A percentile compares a stretch with the other conserved stretches of the same genome.
These are phyloP conservation scores for Muricea muricata DNA, from an alignment of 92 coral and sea anemone species.

Conservation along the genomic window DNA sequence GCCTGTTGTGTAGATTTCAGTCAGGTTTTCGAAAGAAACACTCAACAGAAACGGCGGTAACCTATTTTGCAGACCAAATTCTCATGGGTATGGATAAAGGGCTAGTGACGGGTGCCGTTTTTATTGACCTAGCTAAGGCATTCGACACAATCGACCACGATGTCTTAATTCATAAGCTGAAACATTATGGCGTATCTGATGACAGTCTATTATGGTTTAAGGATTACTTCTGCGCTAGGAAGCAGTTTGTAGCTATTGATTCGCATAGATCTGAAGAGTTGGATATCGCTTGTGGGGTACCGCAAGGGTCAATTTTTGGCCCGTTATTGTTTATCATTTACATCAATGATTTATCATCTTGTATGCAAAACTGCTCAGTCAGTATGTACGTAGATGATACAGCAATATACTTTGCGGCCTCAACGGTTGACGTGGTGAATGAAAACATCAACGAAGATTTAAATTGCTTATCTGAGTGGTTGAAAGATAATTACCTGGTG, in stretches of 20 bases:
- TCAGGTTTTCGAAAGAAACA: slow-evolving; percentile 21
- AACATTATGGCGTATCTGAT: slow-evolving; percentile 43
- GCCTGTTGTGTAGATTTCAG: slow-evolving; percentile 11
- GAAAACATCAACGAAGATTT: slow-evolving; percentile 41
- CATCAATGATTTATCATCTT: slow-evolving; percentile 38
- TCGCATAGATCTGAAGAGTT: slow-evolving; percentile 56
- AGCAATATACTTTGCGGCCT: slow-evolving; percentile 20
- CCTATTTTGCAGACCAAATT: slow-evolving; percentile 54
- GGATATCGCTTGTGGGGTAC: slow-evolving; percentile 41
- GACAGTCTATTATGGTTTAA: slow-evolving; percentile 58
- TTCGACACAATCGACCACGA: slow-evolving; percentile 59
- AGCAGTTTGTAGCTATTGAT: slow-evolving; percentile 55
- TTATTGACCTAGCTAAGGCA: slow-evolving; percentile 53
- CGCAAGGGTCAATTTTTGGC: slow-evolving; percentile 51
- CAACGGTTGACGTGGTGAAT: slow-evolving; percentile 18
- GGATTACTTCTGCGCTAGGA: slow-evolving; percentile 54
- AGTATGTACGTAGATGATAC: slow-evolving; percentile 52
- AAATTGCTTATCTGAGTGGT: slow-evolving; percentile 36
- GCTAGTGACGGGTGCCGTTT: slow-evolving; percentile 51
- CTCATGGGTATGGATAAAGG: slow-evolving; percentile 52
- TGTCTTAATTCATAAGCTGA: slow-evolving; percentile 40
- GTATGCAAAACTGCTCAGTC: slow-evolving; percentile 39
- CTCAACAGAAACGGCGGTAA: slow-evolving; percentile 54
- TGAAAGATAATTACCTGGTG: slow-evolving; percentile 38
- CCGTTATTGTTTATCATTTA: slow-evolving; percentile 37